phyloP scores from a whole-genome alignment of 2,113 vertebrate species.

The Agelaius tricolor region DNA sequence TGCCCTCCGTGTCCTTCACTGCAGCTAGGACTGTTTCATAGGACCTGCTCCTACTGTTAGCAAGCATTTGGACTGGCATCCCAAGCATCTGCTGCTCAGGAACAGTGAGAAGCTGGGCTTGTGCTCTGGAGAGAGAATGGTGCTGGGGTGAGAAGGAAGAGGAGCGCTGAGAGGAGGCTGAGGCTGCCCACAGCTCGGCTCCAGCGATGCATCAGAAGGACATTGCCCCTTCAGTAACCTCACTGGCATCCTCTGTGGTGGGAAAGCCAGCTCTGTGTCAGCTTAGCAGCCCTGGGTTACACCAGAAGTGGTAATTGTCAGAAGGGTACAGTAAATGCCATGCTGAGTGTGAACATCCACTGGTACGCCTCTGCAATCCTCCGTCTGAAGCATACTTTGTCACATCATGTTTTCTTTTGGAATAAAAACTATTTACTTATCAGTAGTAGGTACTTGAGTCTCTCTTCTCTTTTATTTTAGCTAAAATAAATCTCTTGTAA shows the following conservation, averaged over 20 bases:
- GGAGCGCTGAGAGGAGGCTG: background rate
- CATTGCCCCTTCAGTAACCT: background rate
- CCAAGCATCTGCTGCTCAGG: background rate
- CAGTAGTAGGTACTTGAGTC: background rate
- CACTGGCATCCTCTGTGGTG: background rate
- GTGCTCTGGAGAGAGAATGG: background rate
- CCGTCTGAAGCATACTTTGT: background rate
- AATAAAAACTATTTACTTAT: background rate
- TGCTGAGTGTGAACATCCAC: slow-evolving; percentile 11
- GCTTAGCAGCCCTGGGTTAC: background rate
- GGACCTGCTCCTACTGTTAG: background rate
- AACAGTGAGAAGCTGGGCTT: background rate
- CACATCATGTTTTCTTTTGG: background rate
- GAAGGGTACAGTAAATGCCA: background rate
- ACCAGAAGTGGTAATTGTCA: background rate
- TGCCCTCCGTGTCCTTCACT: background rate
- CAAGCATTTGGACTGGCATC: background rate
- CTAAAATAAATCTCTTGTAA: background rate
- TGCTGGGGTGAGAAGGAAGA: background rate
- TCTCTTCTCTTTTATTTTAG: background rate
- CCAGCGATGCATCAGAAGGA: background rate
- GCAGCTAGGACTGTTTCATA: background rate
- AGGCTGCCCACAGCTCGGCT: background rate
- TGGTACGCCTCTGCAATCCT: accelerated
- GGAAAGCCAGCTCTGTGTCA: background rate